Conservation (phyloP, 2,113 vertebrate species). For the Heterotilapia buettikoferi region DNA sequence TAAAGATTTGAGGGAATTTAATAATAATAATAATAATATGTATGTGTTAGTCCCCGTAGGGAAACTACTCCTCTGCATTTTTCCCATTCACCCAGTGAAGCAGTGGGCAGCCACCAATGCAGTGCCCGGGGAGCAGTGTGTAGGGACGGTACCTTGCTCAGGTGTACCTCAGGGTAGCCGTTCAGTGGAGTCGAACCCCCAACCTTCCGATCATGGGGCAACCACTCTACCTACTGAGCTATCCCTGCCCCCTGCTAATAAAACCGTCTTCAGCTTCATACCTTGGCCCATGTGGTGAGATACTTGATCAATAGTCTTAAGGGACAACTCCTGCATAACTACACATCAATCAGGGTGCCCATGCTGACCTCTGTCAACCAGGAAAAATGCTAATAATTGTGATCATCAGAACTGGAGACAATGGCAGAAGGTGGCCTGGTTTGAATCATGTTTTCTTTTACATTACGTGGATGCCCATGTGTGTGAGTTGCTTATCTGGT, state of each 20-base stretch:
- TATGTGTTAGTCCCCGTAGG: too few species aligned
- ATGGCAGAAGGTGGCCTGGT: neutral
- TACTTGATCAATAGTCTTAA: neutral
- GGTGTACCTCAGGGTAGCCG: too few species aligned
- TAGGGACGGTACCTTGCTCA: too few species aligned
- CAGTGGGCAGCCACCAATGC: too few species aligned
- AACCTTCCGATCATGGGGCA: too few species aligned
- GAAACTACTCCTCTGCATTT: too few species aligned
- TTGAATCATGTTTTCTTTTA: neutral
- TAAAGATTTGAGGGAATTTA: neutral
- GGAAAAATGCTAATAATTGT: fast-evolving
- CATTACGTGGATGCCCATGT: neutral
- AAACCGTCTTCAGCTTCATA: neutral
- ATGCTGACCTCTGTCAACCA: neutral
- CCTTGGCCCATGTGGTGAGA: neutral
- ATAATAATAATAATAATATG: too few species aligned
- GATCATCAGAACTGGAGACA: neutral
- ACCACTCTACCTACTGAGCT: too few species aligned
- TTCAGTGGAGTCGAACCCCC: too few species aligned
- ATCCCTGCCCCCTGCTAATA: too few species aligned
- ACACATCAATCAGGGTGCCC: neutral
- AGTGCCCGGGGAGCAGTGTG: too few species aligned
- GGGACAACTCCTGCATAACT: neutral
- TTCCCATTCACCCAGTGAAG: too few species aligned
- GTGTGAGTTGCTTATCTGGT: neutral